Base-by-base conservation (phyloP, 2,888 invertebrate genomes). In the Sipha maydis region DNA sequence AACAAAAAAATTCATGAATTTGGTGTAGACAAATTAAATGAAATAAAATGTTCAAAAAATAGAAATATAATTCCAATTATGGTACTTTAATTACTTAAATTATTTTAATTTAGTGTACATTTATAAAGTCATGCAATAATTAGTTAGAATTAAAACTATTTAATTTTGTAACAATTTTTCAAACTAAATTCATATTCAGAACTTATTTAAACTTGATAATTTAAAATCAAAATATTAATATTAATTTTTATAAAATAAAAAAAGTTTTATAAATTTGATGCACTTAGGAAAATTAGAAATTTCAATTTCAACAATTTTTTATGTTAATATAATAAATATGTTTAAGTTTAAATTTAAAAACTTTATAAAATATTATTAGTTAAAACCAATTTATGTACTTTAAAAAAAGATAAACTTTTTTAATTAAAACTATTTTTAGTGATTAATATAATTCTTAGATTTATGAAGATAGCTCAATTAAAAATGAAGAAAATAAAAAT, bases 31-130 rank as follows among this genome's bases (percentile, higher is more conserved):
- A 61, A 61, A 75, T 61, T 88, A 4, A 80, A 82, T 31, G 73
- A 75, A 82, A 25, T 61, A 38, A 88, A 75, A 88, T 56, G 19
- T 71, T 34, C 19, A 73, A 41, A 41, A 88, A 34, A 76, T 38
- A 41, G 75, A 31, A n/a, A 14, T 28, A 67, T 56, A 0, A 19
- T 25, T n/a, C 3, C 34, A 0, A 28, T 34, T 41, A 21, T 79
- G 31, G 80, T 80, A 67, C 48, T 38, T 9, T 17, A 3, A 31
- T 79, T 41, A 41, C 11, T 9, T 71, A 71, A 34, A 79, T 4
- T 31, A 11, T 31, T 9, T 19, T 77, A 25, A 61, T n/a, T 1
- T 69, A 69, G 9, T 82, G 4, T 25, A 69, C 28, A 69, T 69
- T 1, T 69, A 69, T n/a, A 69, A 69, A 69, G 0, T 3, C 3